Conservation (phyloP, 2,888 invertebrate genomes). For the Agrochola macilenta region DNA sequence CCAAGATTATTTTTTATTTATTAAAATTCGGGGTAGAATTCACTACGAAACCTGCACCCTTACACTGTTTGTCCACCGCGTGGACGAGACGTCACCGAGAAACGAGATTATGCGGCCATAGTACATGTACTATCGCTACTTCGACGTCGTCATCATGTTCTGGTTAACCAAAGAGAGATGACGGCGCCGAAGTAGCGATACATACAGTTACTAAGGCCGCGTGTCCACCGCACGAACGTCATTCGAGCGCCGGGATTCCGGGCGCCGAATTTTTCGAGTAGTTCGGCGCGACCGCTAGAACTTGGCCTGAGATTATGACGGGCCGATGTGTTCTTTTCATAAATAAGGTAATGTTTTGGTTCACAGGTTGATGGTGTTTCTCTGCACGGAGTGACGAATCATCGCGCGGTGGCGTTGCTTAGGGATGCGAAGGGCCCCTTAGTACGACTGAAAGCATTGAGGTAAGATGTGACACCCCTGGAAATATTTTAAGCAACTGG, state of each 20-base stretch:
- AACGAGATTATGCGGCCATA: too few relatives aligned
- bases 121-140: too few relatives aligned
- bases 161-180: too few relatives aligned
- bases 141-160: too few relatives aligned
- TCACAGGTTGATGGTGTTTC: conserved; percentile 94
- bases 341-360: background rate
- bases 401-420: conserved; percentile 97
- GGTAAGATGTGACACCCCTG: conserved; percentile 70
- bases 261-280: background rate
- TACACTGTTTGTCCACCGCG: too few relatives aligned
- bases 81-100: too few relatives aligned
- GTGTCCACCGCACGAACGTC: too few relatives aligned
- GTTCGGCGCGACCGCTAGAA: background rate
- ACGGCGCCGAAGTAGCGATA: too few relatives aligned
- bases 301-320: background rate
- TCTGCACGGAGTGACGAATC: conserved; percentile 96
- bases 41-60: background rate
- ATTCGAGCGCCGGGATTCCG: too few relatives aligned
- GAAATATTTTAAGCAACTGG: conserved; percentile 5
- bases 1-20: background rate
- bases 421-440: conserved; percentile 93
- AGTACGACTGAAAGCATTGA: conserved; percentile 84
- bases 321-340: background rate
- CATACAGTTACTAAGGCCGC: too few relatives aligned
- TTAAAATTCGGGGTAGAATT: too few relatives aligned